Base-by-base conservation (phyloP, 53 echinoderm and acorn worm genomes). In the Crossaster papposus region DNA sequence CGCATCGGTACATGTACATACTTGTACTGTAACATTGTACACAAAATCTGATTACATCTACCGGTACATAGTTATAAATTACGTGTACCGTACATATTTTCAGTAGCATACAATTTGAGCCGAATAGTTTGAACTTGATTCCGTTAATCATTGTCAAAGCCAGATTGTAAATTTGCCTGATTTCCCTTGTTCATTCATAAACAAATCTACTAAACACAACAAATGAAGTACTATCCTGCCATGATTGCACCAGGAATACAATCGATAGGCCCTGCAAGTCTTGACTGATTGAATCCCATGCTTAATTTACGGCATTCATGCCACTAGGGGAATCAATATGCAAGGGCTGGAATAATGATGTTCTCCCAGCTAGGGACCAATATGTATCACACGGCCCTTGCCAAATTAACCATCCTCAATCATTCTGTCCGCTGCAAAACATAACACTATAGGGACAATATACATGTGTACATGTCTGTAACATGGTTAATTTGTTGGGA, bases 201-300 rank as follows among this genome's bases (percentile, higher is more conserved):
- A 7, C 9, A 7, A 7, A 7, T 72, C 33, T 71, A 11, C 51
- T 34, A 1, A 50, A 75, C 58, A 58, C n/a, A n/a, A n/a, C n/a
- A n/a, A n/a, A n/a, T n/a, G n/a, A 20, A 58, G 58, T 58, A 58
- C 17, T 15, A 86, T 74, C 37, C 54, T 34, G 86, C 35, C 8
- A 73, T 55, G 34, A 82, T 24, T 68, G 26, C 1, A 36, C 12
- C 9, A 1, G 36, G 52, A 73, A 31, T 4, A 28, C 23, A 37
- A 86, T 86, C 86, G 75, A 87, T 77, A 62, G 22, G 0, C n/a
- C n/a, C 24, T 28, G 75, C 87, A 54, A 44, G 62, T 77, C 62
- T 70, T 30, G 83, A 15, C 64, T 87, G 87, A 87, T 87, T 87
- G 44, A 87, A 87, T 87, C 17, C 87, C 24, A 76, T 15, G 86